phyloP scores from a whole-genome alignment of 2,797 vertebrate species.

The Momotus momota region DNA sequence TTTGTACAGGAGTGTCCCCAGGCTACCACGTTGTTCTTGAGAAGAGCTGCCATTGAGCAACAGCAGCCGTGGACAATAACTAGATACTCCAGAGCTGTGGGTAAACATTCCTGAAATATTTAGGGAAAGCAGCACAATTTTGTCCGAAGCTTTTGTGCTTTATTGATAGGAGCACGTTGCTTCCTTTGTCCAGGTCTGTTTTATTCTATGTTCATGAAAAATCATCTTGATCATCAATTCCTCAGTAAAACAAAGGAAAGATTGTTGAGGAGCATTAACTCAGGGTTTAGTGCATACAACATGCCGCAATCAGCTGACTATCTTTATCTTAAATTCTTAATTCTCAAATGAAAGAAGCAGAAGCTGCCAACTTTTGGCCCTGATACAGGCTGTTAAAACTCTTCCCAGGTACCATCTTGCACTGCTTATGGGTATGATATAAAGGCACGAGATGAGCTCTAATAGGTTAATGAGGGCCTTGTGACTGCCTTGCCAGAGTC shows the following conservation, averaged over 20 bases:
- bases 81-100: neutral
- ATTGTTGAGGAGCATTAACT: neutral
- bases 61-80: neutral
- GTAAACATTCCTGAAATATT: neutral
- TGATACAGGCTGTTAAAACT: neutral
- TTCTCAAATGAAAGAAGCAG: neutral
- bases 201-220: neutral
- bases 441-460: neutral
- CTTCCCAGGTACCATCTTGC: neutral
- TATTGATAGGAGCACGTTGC: neutral
- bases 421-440: neutral
- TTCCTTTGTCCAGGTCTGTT: neutral
- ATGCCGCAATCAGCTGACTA: neutral
- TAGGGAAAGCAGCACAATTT: neutral
- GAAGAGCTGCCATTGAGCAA: neutral
- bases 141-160: neutral
- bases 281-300: neutral
- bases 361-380: neutral
- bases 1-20: neutral
- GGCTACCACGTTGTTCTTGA: neutral
- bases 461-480: neutral
- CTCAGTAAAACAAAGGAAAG: neutral
- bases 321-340: neutral
- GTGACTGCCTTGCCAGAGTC: neutral
- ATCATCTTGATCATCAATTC: neutral